These are phyloP conservation scores for Lathamus discolor DNA, from an alignment of 2,113 vertebrate genomes.

Conservation along the genomic window DNA sequence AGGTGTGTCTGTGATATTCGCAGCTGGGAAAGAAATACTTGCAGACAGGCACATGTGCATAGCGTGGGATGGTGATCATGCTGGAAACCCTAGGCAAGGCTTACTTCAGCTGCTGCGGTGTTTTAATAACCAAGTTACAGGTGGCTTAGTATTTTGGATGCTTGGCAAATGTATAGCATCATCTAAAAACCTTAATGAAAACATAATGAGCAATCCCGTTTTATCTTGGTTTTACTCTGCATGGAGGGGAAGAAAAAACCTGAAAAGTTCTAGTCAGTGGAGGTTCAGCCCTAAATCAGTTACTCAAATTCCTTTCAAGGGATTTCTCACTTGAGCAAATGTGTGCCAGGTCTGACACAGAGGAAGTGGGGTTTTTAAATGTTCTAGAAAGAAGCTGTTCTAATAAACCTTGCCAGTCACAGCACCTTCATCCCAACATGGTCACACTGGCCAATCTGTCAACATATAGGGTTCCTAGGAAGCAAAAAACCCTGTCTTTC, in stretches of 20 bases:
- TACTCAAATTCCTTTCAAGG: background rate
- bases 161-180: background rate
- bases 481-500: background rate
- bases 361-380: background rate
- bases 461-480: background rate
- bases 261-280: background rate
- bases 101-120: background rate
- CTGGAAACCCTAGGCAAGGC: constrained; percentile 11
- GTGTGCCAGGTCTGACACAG: background rate
- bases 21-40: constrained; percentile 20
- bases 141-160: background rate
- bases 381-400: background rate
- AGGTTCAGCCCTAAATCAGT: background rate
- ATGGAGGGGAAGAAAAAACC: background rate
- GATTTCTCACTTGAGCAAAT: background rate
- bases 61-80: background rate
- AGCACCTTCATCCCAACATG: background rate
- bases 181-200: background rate
- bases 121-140: background rate
- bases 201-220: background rate
- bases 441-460: background rate
- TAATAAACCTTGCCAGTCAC: background rate
- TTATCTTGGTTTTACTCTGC: background rate
- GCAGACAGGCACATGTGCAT: background rate
- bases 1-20: background rate